Evolutionary conservation across 2,888 invertebrate species (phyloP).

Genomic region (Agonopterix subpropinquella): DNA sequence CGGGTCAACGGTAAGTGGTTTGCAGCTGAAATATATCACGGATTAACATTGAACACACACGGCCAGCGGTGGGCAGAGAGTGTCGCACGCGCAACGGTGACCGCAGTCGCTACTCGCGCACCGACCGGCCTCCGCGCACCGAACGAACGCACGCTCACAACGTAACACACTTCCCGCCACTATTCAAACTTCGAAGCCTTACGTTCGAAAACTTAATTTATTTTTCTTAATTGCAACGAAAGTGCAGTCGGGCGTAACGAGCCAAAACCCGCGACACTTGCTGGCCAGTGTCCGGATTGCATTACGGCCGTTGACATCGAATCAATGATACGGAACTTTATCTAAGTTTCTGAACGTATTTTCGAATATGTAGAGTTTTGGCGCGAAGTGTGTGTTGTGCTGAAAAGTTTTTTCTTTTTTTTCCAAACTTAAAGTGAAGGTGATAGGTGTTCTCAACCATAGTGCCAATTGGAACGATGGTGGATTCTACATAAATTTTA

Average conservation of each 20-base stretch:
- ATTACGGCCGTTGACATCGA: constrained; percentile 63
- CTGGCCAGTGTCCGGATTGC: constrained; percentile 59
- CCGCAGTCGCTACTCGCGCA: constrained; percentile 64
- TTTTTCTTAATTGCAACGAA: constrained; percentile 50
- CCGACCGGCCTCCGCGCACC: constrained; percentile 62
- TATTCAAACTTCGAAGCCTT: constrained; percentile 48
- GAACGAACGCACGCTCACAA: constrained; percentile 52
- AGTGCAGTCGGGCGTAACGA: constrained; percentile 57
- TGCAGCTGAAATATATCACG: constrained; percentile 41
- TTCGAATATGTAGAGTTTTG: constrained; percentile 50
- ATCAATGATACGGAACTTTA: constrained; percentile 37
- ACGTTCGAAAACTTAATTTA: constrained; percentile 39
- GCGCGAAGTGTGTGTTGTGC: constrained; percentile 57
- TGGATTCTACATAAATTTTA: constrained; percentile 61
- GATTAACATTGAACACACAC: constrained; percentile 60
- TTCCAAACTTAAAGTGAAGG: constrained; percentile 46
- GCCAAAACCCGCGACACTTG: constrained; percentile 51
- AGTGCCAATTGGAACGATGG: constrained; percentile 64
- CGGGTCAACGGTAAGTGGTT: constrained; percentile 35
- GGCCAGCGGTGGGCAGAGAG: constrained; percentile 55
- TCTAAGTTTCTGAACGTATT: constrained; percentile 32
- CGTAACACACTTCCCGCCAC: constrained; percentile 67
- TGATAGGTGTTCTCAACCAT: constrained; percentile 51
- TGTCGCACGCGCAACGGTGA: constrained; percentile 42
- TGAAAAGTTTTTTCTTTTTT: constrained; percentile 23